Percentiles rank a stretch among this genome's conserved stretches.
phyloP scores from a whole-genome alignment of 2,113 vertebrate genomes.

The Campylomormyrus tamandua region DNA sequence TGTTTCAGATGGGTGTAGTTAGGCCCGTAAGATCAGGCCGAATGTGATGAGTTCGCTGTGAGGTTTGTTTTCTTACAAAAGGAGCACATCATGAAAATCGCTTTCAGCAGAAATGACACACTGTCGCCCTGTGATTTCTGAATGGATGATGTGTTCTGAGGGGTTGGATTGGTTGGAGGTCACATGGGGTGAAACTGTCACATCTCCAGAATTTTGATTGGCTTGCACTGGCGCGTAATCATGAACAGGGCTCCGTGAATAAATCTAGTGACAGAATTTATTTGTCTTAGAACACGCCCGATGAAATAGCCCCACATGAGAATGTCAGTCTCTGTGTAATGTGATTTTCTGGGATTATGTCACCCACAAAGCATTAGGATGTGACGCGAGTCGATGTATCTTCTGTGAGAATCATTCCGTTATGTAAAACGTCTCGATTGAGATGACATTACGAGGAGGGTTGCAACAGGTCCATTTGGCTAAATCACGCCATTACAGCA shows the following conservation, averaged over 20 bases:
- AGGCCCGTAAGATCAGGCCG: neutral
- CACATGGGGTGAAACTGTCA: neutral
- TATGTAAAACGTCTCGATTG: neutral
- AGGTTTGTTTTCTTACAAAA: neutral
- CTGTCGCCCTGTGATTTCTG: neutral
- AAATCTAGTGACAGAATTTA: constrained; percentile 4
- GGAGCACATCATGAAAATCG: neutral
- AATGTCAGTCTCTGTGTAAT: neutral
- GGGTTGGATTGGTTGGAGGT: neutral
- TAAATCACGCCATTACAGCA: neutral
- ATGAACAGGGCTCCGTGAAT: neutral
- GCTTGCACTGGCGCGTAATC: neutral
- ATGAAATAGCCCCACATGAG: neutral
- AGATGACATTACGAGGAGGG: neutral
- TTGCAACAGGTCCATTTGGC: neutral
- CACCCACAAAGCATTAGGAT: neutral
- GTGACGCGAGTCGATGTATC: neutral
- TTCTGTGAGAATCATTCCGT: neutral
- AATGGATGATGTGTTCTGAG: neutral
- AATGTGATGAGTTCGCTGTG: neutral
- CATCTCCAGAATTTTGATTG: constrained; percentile 1
- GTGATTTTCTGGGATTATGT: constrained; percentile 1
- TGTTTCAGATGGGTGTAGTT: neutral
- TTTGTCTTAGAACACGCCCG: neutral
- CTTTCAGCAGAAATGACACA: neutral